A percentile compares a stretch with the other conserved stretches of the same genome.
Evolutionary conservation across 2,113 vertebrate genomes (phyloP).

Genomic region (Eleginops maclovinus): DNA sequence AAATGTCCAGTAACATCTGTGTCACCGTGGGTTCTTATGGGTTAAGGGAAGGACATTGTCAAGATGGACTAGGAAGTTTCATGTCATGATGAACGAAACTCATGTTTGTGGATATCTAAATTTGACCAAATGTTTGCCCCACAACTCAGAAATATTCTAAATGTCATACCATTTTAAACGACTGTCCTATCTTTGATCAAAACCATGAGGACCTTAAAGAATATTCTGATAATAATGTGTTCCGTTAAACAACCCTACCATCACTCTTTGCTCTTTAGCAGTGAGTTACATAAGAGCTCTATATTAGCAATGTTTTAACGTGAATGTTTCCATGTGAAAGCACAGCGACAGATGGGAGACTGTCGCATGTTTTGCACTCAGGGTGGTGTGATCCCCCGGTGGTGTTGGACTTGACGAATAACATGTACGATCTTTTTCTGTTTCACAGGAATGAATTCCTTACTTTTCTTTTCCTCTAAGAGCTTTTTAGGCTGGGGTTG

Average conservation of each 20-base stretch:
- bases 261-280: neutral
- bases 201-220: neutral
- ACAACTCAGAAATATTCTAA: too few species aligned
- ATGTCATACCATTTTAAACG: too few species aligned
- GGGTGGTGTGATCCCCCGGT: slow-evolving; percentile 8
- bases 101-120: too few species aligned
- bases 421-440: neutral
- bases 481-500: too few species aligned
- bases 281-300: neutral
- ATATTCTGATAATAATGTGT: neutral
- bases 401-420: slow-evolving; percentile 5
- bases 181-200: neutral
- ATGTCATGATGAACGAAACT: too few species aligned
- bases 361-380: slow-evolving; percentile 4
- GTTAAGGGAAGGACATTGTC: too few species aligned
- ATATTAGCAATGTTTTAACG: neutral
- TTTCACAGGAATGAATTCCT: neutral
- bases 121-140: too few species aligned
- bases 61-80: too few species aligned
- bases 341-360: slow-evolving; percentile 27
- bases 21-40: too few species aligned
- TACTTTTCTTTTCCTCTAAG: neutral
- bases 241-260: neutral
- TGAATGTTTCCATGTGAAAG: neutral
- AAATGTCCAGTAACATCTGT: too few species aligned